Evolutionary conservation across 2,113 vertebrate genomes (phyloP).

Genomic region (Propithecus coquereli): DNA sequence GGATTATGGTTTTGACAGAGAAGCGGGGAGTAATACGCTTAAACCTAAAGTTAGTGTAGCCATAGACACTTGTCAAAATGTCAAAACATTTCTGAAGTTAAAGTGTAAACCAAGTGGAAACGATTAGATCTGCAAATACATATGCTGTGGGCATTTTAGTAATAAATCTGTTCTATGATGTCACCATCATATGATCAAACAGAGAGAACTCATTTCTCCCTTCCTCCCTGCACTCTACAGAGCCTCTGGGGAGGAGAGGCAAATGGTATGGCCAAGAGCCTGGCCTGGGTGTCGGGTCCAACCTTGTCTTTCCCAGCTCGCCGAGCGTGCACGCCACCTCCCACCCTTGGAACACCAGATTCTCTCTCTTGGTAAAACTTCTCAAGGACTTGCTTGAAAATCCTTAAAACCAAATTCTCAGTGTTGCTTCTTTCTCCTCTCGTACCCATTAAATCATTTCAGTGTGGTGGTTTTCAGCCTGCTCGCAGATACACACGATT

Average conservation of each 20-base stretch:
- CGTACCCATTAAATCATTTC: not conserved
- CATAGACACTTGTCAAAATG: not conserved
- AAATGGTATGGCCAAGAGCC: not conserved
- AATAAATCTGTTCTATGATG: not conserved
- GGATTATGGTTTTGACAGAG: not conserved
- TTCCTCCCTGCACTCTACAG: not conserved
- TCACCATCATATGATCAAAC: not conserved
- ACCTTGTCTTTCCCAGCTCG: fast-evolving
- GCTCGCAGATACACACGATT: not conserved
- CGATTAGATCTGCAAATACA: not conserved
- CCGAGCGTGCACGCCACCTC: not conserved
- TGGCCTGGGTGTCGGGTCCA: not conserved
- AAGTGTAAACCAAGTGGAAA: not conserved
- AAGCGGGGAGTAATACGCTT: not conserved
- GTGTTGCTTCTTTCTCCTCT: too few species aligned
- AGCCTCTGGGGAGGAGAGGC: not conserved
- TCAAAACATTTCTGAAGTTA: not conserved
- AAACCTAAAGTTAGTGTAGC: not conserved
- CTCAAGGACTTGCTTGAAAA: not conserved
- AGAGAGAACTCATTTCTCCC: not conserved
- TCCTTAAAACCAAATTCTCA: not conserved
- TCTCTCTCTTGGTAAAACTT: not conserved
- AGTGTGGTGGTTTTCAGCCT: not conserved
- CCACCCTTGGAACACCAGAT: not conserved
- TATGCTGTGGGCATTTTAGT: too few species aligned